phyloP scores from a whole-genome alignment of 2,113 vertebrate species.

The Mohoua ochrocephala region DNA sequence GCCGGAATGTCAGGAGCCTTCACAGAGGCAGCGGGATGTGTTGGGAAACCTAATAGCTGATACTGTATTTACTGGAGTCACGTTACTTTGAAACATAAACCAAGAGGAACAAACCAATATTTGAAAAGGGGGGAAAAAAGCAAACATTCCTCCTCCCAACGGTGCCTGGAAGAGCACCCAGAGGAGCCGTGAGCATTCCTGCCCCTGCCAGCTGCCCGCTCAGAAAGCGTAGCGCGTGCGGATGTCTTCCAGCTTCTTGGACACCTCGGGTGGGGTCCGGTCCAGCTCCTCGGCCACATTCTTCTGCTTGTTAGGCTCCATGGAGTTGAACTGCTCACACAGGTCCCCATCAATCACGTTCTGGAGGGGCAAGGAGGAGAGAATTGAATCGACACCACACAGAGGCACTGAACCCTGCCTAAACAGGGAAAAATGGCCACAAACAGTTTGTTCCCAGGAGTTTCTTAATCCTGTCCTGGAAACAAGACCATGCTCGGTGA shows the following conservation, averaged over 20 bases:
- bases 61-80: background rate
- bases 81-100: background rate
- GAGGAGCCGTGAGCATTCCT: background rate
- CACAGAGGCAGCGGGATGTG: background rate
- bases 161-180: background rate
- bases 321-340: conserved; percentile 99
- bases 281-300: conserved; percentile 96
- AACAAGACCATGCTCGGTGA: background rate
- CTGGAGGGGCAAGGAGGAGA: conserved; percentile 58
- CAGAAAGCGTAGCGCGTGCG: conserved; percentile 97
- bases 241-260: conserved; percentile 98
- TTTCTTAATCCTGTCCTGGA: conserved; percentile 40
- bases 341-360: conserved; percentile 98
- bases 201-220: background rate
- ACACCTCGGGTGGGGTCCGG: conserved; percentile 93
- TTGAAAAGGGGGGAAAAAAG: background rate
- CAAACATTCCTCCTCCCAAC: background rate
- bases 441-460: conserved; percentile 30
- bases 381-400: background rate
- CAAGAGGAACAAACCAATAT: background rate
- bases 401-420: conserved; percentile 26
- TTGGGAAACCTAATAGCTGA: background rate
- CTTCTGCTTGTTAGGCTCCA: conserved; percentile 98
- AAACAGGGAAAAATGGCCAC: background rate
- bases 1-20: background rate